Evolutionary conservation across 2,888 invertebrate genomes (phyloP).

Genomic region (Germaria angustata): DNA sequence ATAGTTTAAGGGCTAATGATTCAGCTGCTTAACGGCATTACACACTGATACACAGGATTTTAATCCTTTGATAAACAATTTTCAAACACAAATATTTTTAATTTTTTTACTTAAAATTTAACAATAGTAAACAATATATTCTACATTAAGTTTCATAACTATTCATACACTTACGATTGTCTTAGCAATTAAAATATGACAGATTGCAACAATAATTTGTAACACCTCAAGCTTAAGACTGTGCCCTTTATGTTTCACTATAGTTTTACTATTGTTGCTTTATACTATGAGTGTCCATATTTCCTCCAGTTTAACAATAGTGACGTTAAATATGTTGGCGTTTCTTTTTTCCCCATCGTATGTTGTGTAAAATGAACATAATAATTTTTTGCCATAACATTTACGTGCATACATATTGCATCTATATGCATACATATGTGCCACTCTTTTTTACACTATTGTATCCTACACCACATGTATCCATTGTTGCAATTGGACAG

Average conservation of each 20-base stretch:
- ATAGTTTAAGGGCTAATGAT: no score
- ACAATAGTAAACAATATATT: no score
- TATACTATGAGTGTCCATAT: background rate
- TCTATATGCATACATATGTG: background rate
- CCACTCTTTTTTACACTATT: background rate
- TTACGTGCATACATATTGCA: background rate
- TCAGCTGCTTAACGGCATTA: no score
- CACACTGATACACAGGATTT: no score
- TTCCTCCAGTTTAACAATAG: constrained; percentile 10
- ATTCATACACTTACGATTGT: no score
- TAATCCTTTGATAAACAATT: no score
- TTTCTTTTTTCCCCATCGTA: background rate
- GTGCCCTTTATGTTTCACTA: background rate
- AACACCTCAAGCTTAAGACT: background rate
- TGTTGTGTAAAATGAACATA: background rate
- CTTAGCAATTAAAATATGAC: no score
- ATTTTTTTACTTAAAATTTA: no score
- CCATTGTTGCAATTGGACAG: background rate
- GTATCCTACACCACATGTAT: constrained; percentile 9
- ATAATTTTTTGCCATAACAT: background rate
- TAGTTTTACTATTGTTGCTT: background rate
- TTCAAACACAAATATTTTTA: no score
- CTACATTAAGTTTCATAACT: no score
- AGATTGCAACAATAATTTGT: background rate
- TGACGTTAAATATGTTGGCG: constrained; percentile 15